Percentiles rank a stretch among this genome's conserved stretches.
Evolutionary conservation across 2,888 invertebrate genomes (phyloP).

Genomic region (Dromius quadrimaculatus): DNA sequence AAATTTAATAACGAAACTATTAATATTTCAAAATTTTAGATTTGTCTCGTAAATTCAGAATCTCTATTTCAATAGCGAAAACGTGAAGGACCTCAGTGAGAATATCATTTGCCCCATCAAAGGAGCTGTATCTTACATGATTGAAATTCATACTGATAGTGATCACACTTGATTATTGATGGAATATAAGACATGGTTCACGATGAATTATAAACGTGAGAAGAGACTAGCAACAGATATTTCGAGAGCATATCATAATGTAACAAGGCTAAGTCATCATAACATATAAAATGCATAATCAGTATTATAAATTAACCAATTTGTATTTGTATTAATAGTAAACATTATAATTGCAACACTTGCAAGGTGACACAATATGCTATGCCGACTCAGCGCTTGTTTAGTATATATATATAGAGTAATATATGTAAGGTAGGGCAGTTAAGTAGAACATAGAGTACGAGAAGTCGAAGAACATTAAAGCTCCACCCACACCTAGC

Average conservation of each 20-base stretch:
- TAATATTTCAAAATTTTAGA: constrained; percentile 1
- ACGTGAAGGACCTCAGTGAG: background rate
- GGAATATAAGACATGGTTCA: constrained; percentile 5
- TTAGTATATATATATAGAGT: no score
- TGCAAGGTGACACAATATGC: no score
- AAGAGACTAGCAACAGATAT: background rate
- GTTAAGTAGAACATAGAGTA: no score
- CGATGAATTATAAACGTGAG: background rate
- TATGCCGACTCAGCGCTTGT: no score
- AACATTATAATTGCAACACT: no score
- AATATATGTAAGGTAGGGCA: no score
- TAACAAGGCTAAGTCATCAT: no score
- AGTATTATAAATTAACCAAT: no score
- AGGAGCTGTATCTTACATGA: background rate
- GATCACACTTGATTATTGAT: background rate
- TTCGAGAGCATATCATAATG: constrained; percentile 1
- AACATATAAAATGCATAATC: no score
- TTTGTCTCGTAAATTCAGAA: background rate
- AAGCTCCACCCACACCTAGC: no score
- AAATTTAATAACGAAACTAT: constrained; percentile 1
- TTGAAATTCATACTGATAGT: background rate
- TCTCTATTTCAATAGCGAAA: background rate
- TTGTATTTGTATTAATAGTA: no score
- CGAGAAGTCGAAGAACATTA: no score
- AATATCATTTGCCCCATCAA: background rate